Base-by-base conservation (phyloP, 2,113 vertebrate species). In the Lasiurus cinereus region DNA sequence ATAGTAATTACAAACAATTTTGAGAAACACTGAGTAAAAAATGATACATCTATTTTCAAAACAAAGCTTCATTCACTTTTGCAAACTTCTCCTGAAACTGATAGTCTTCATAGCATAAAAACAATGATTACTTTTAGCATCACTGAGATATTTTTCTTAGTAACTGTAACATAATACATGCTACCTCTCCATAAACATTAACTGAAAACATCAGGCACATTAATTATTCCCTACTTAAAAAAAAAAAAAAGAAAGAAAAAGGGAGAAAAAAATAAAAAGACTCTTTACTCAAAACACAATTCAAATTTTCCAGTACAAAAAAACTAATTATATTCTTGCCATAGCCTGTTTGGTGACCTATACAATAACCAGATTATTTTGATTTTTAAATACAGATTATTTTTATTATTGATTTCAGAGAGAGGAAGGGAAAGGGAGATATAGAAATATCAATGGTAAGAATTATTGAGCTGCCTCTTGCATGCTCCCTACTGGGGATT, bases 121-220 rank as follows among this genome's bases (percentile, higher is more conserved):
- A 94, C 70, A 86, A 73, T 77, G 31, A 85, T 56, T 74, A 77
- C 50, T 91, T 96, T 93, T 72, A 91, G 67, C 19, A 92, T 89
- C 43, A 92, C 13, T 93, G 19, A 88, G 36, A 6, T 90, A 85
- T 69, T 96, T 91, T 91, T 79, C 77, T 95, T 77, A 56, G 11
- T 69, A 94, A 83, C 48, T 80, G 5, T 80, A 88, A 74, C 15
- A 62, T 21, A 21, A 90, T 59, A 78, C 16, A 84, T 59, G 29
- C 56, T 76, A 90, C 21, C 21, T 80, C 6, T n/a, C 33, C 56
- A 7, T 18, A 90, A 92, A 93, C 46, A 56, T 1, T 56, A 77
- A 84, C 46, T 82, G 21, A 27, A 72, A 92, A 90, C 22, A 92
- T 18, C 9, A 46, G 91, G 33, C n/a, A 67, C 29, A 79, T 59